phyloP scores from a whole-genome alignment of 2,888 invertebrate genomes.

The Achlya flavicornis region DNA sequence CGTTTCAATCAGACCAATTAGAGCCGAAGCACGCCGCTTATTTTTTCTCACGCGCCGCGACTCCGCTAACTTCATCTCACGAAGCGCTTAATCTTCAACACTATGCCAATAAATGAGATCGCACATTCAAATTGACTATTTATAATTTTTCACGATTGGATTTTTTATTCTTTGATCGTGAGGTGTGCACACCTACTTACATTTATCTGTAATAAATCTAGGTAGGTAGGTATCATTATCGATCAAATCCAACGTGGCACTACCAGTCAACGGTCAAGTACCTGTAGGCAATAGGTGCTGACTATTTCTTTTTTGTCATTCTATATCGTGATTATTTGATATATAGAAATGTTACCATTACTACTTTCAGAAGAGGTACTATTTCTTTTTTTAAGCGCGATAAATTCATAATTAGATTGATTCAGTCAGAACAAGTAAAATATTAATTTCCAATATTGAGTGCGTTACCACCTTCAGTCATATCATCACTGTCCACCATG shows the following conservation, averaged over 20 bases:
- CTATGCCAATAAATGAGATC: slow-evolving; percentile 45
- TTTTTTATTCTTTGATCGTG: slow-evolving; percentile 42
- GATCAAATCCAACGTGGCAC: neutral
- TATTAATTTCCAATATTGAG: too few relatives aligned
- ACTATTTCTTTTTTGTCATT: too few relatives aligned
- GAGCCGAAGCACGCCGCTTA: slow-evolving; percentile 66
- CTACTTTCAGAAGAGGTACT: too few relatives aligned
- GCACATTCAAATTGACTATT: slow-evolving; percentile 47
- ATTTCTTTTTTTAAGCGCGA: too few relatives aligned
- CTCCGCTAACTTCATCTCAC: slow-evolving; percentile 42
- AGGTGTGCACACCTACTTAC: slow-evolving; percentile 14
- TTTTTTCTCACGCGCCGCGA: slow-evolving; percentile 66
- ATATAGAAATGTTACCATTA: too few relatives aligned
- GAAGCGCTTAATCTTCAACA: slow-evolving; percentile 24
- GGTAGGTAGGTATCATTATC: neutral
- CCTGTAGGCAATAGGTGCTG: neutral
- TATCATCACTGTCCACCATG: too few relatives aligned
- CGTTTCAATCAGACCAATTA: slow-evolving; percentile 83
- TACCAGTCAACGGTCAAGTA: neutral
- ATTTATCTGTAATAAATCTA: neutral
- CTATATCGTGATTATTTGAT: too few relatives aligned
- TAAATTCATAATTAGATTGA: too few relatives aligned
- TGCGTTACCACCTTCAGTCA: too few relatives aligned
- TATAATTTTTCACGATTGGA: slow-evolving; percentile 44
- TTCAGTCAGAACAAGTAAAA: too few relatives aligned